A percentile compares a stretch with the other conserved stretches of the same genome.
phyloP scores from a whole-genome alignment of 2,113 vertebrate genomes.

The Dermatemys mawii region DNA sequence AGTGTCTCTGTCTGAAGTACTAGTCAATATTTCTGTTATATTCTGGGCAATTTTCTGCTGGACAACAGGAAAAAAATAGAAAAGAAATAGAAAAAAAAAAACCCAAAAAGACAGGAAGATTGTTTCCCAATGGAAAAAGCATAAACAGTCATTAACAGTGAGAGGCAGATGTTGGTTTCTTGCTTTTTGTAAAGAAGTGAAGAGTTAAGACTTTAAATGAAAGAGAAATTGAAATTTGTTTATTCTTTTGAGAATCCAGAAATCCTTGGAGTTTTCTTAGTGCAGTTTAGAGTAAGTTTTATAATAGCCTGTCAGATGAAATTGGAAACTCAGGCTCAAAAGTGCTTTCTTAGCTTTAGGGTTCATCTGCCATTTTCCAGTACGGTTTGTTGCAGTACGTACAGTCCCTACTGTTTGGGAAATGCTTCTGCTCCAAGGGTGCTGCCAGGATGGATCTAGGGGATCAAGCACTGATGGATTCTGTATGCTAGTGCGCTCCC shows the following conservation, averaged over 20 bases:
- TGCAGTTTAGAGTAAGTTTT: constrained; percentile 38
- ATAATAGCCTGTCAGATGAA: constrained; percentile 59
- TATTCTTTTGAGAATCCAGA: constrained; percentile 59
- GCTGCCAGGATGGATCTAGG: constrained; percentile 35
- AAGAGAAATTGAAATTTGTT: constrained; percentile 62
- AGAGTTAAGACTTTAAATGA: constrained; percentile 44
- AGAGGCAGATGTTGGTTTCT: constrained; percentile 5
- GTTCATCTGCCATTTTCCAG: constrained; percentile 65
- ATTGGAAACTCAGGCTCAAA: constrained; percentile 30
- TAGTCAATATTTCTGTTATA: constrained; percentile 40
- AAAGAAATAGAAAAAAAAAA: neutral
- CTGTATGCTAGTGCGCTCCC: constrained; percentile 21
- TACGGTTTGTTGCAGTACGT: constrained; percentile 8
- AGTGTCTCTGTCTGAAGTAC: constrained; percentile 13
- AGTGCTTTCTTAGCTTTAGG: constrained; percentile 74
- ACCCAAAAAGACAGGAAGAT: neutral
- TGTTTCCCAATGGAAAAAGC: constrained; percentile 33
- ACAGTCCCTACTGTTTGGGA: constrained; percentile 21
- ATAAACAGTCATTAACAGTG: constrained; percentile 23
- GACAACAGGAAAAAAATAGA: neutral
- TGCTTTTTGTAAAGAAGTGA: constrained; percentile 21
- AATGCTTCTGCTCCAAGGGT: constrained; percentile 34
- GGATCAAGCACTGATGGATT: constrained; percentile 26
- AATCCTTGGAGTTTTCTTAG: constrained; percentile 73
- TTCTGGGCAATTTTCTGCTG: constrained; percentile 15